phyloP scores from a whole-genome alignment of 2,888 invertebrate genomes.

The Lasioglossum lativentre region DNA sequence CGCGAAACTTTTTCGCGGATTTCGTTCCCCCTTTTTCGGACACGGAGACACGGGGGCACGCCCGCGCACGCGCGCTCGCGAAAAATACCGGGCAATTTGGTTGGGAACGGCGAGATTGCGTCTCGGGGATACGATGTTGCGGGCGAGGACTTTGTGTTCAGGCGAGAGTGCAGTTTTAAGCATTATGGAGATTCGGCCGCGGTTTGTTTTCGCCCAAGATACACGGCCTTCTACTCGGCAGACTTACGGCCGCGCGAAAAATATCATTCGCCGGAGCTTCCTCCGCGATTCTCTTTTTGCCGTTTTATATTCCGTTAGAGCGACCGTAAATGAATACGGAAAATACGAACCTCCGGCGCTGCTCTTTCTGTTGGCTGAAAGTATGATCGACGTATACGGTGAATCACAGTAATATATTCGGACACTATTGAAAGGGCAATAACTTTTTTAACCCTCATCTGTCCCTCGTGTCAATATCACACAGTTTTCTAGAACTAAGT shows the following conservation, averaged over 20 bases:
- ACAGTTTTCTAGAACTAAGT: too few species aligned
- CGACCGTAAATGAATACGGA: background rate
- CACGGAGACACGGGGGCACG: background rate
- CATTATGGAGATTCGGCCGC: constrained; percentile 13
- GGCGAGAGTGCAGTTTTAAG: constrained; percentile 22
- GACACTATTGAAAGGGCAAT: too few species aligned
- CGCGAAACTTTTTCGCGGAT: background rate
- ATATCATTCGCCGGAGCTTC: background rate
- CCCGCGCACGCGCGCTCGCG: constrained; percentile 1
- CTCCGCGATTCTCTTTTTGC: background rate
- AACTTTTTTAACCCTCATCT: too few species aligned
- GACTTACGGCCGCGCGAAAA: background rate
- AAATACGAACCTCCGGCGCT: background rate
- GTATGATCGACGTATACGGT: too few species aligned
- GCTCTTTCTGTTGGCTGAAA: background rate
- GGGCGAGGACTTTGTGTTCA: background rate
- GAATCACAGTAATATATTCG: too few species aligned
- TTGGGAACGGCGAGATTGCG: constrained; percentile 29
- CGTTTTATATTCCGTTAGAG: background rate
- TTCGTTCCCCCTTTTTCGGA: background rate
- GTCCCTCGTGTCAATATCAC: too few species aligned
- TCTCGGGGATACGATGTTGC: background rate
- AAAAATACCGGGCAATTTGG: constrained; percentile 29
- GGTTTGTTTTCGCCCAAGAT: constrained; percentile 14
- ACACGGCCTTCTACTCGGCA: background rate